Base-by-base conservation (phyloP, 1,140 invertebrate species). In the Contarinia nasturtii region DNA sequence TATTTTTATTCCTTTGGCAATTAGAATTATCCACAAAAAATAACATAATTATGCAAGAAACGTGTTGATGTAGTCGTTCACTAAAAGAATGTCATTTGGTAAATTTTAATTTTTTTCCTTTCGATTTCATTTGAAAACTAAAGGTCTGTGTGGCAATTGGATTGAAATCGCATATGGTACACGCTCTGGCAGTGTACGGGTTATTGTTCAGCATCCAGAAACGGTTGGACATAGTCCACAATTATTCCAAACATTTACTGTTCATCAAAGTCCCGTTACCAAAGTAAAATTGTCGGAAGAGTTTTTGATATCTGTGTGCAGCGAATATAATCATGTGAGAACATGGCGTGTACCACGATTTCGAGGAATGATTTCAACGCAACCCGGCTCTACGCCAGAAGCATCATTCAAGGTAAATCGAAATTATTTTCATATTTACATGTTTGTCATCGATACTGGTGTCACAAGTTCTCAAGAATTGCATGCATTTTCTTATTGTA, bases 141-240 rank as follows among this genome's bases (percentile, higher is more conserved):
- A 58, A 91, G 89, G 86, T 74, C 69, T 95, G 33, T 92, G 87
- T 68, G 92, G 92, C 21, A 97, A 97, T 67, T 97, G 92, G 92
- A 94, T 98, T 57, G 94, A 98, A 72, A 97, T 98, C 55, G 94
- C 94, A 1, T 98, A 98, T 67, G 94, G 94, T 7, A 98, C 94
- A 8, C 82, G 82, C 58, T 89, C 86, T 15, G 94, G 94, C 14
- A 89, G 86, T 15, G 92, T 98, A 1, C 70, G 92, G 45, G 90
- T 98, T 0, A 97, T 98, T 49, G 93, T 98, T 0, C 94, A 97
- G 57, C 93, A 98, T 72, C 93, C 93, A 2, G 93, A 98, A 68
- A 97, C 93, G 1, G 92, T 96, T 10, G 93, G 93, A 0, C 91
- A 97, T 67, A 92, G 87, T 5, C 93, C 93, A 15, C 92, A 97